These are phyloP conservation scores for Sinocyclocheilus anophthalmus DNA, from an alignment of 2,113 vertebrate genomes.

Conservation along the genomic window DNA sequence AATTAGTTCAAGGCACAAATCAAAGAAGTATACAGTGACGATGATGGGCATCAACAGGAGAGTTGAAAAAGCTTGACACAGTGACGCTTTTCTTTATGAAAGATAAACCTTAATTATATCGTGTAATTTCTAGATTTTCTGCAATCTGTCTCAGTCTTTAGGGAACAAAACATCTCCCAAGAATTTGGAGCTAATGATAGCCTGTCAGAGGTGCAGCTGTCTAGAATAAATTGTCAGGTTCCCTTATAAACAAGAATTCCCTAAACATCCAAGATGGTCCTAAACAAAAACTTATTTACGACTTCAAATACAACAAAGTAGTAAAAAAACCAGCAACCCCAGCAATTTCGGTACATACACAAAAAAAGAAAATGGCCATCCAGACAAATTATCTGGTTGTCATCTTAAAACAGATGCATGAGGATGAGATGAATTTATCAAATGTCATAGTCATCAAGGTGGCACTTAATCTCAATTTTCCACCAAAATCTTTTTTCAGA, in stretches of 20 bases:
- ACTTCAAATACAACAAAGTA: constrained; percentile 51
- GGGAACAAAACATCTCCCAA: constrained; percentile 77
- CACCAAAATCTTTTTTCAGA: not conserved
- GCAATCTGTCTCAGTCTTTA: constrained; percentile 77
- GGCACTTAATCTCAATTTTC: constrained; percentile 4
- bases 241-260: constrained; percentile 77
- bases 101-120: constrained; percentile 80
- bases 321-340: not conserved
- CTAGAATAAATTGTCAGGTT: constrained; percentile 80
- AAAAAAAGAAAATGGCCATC: not conserved
- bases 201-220: constrained; percentile 83
- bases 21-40: not conserved
- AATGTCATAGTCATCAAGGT: not conserved
- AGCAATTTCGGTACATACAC: not conserved
- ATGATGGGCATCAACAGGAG: constrained; percentile 48
- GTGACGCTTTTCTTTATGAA: constrained; percentile 70
- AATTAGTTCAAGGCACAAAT: constrained; percentile 11
- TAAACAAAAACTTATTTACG: constrained; percentile 59
- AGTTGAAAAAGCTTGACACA: constrained; percentile 54
- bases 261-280: constrained; percentile 64
- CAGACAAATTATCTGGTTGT: constrained; percentile 15
- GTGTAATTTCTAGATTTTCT: constrained; percentile 77
- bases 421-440: not conserved
- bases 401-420: constrained; percentile 14
- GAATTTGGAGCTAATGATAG: constrained; percentile 81